phyloP scores from a whole-genome alignment of 2,113 vertebrate genomes.

The Otis tarda region DNA sequence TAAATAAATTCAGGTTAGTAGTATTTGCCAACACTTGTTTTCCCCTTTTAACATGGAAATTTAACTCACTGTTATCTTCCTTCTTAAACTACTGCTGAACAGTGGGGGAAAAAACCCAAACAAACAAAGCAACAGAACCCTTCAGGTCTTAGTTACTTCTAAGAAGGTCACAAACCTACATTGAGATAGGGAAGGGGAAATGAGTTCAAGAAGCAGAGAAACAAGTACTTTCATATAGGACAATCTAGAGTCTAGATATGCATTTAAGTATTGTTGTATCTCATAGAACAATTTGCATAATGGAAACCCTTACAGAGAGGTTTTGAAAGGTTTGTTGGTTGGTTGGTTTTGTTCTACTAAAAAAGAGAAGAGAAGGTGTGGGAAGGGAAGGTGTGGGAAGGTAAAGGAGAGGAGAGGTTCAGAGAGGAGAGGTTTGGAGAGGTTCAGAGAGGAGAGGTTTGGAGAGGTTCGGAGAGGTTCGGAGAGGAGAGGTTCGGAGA shows the following conservation, averaged over 20 bases:
- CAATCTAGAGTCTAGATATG: neutral
- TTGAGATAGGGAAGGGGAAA: neutral
- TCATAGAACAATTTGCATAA: neutral
- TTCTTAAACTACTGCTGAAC: neutral
- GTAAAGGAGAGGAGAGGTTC: no score
- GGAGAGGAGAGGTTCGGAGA: no score
- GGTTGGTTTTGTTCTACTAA: neutral
- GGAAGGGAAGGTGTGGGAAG: neutral
- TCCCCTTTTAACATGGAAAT: neutral
- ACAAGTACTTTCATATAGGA: neutral
- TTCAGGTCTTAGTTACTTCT: neutral
- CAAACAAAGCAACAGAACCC: neutral
- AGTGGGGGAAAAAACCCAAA: fast-evolving
- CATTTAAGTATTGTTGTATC: neutral
- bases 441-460: neutral
- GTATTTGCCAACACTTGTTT: neutral
- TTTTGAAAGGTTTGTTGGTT: neutral
- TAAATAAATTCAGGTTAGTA: neutral
- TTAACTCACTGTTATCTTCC: neutral
- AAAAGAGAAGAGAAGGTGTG: neutral
- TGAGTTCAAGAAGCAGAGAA: neutral
- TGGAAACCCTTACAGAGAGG: neutral
- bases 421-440: no score
- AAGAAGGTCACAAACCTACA: neutral
- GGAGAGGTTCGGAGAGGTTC: no score